phyloP scores from a whole-genome alignment of 1,140 invertebrate genomes.

The Akabosia matsudoensis region DNA sequence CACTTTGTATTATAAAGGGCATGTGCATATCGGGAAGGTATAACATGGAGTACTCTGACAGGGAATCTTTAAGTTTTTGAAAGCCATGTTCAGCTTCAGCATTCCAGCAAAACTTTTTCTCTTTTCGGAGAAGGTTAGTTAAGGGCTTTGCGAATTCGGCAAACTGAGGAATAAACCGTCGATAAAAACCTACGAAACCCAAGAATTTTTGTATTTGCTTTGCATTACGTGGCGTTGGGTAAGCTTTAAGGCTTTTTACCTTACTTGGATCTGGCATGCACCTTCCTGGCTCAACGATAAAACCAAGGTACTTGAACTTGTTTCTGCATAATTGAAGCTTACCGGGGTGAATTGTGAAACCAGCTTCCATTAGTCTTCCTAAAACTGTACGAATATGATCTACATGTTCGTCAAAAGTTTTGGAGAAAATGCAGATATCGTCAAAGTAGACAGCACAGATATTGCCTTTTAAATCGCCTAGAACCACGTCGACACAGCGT shows the following conservation, averaged over 20 bases:
- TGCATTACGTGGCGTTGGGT: slow-evolving; percentile 47
- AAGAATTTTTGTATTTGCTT: slow-evolving; percentile 52
- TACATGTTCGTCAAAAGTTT: slow-evolving; percentile 35
- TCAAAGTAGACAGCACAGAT: slow-evolving; percentile 49
- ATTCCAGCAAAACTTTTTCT: background rate
- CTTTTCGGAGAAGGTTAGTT: slow-evolving; percentile 24
- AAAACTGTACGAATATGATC: slow-evolving; percentile 34
- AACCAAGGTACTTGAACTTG: slow-evolving; percentile 47
- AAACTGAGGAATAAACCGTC: slow-evolving; percentile 50
- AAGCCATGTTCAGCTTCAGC: background rate
- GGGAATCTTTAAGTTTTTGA: slow-evolving; percentile 39
- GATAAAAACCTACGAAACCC: slow-evolving; percentile 52
- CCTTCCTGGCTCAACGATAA: slow-evolving; percentile 48
- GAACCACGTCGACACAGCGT: slow-evolving; percentile 42
- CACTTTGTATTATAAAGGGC: slow-evolving; percentile 48
- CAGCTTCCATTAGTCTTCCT: background rate
- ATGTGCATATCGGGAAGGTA: slow-evolving; percentile 45
- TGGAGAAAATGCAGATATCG: slow-evolving; percentile 46
- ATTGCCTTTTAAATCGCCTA: slow-evolving; percentile 37
- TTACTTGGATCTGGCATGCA: slow-evolving; percentile 48
- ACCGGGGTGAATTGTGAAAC: slow-evolving; percentile 28
- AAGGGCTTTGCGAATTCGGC: slow-evolving; percentile 37
- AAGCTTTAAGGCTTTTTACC: slow-evolving; percentile 45
- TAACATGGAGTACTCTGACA: slow-evolving; percentile 31
- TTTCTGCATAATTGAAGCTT: slow-evolving; percentile 30